Conservation (phyloP, 1,140 invertebrate genomes). For the Drosophila burlai region DNA sequence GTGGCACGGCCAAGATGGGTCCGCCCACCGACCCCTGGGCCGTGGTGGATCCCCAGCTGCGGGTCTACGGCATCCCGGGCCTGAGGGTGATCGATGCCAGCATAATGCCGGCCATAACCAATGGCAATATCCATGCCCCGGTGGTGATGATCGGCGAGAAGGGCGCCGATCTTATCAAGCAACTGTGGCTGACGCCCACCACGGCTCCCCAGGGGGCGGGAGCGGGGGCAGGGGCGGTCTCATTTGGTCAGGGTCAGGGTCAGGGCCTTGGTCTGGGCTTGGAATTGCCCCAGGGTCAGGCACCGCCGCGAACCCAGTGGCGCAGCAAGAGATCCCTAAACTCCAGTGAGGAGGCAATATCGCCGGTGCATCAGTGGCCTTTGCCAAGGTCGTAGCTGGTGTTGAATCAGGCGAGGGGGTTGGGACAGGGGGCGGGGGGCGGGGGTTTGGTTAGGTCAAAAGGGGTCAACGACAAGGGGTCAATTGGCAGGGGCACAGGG, state of each 20-base stretch:
- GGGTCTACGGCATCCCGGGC: conserved; percentile 91
- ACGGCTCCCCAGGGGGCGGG: conserved; percentile 16
- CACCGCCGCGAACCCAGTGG: conserved; percentile 36
- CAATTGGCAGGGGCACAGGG: conserved; percentile 8
- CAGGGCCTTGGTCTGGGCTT: background rate
- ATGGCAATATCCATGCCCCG: conserved; percentile 94
- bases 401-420: background rate
- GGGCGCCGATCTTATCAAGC: conserved; percentile 94
- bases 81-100: conserved; percentile 87
- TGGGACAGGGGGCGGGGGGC: background rate
- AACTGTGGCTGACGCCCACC: conserved; percentile 87
- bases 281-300: conserved; percentile 6
- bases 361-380: conserved; percentile 53
- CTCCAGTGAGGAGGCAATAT: conserved; percentile 2
- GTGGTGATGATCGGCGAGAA: conserved; percentile 98
- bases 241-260: conserved; percentile 15
- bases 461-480: conserved; percentile 1
- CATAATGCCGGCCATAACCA: conserved; percentile 88
- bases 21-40: conserved; percentile 90
- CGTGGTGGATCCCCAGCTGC: conserved; percentile 92
- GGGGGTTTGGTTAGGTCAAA: conserved; percentile 1
- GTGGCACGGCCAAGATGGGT: conserved; percentile 94
- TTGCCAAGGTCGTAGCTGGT: conserved; percentile 60
- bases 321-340: conserved; percentile 42
- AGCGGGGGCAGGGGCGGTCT: too few species aligned